Percentiles rank a stretch among this genome's conserved stretches.
Conservation (phyloP, 2,888 invertebrate genomes). For the Idaea straminata region DNA sequence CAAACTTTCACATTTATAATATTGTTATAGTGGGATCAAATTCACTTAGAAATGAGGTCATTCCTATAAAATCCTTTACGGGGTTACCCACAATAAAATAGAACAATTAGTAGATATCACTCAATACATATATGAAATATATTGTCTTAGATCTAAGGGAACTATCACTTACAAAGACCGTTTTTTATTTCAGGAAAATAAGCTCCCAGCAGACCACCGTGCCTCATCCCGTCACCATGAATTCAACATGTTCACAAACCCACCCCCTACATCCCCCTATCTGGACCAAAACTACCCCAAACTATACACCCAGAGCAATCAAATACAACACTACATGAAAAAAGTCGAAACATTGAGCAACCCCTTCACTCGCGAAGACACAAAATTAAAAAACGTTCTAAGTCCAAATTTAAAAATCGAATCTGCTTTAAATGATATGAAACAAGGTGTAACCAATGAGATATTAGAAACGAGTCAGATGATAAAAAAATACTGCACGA, state of each 20-base stretch:
- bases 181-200: conserved; percentile 46
- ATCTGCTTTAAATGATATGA: conserved; percentile 25
- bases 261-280: conserved; percentile 46
- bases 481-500: conserved; percentile 48
- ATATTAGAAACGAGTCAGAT: conserved; percentile 47
- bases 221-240: conserved; percentile 50
- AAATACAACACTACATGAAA: conserved; percentile 30
- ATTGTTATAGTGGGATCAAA: too few species aligned
- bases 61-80: too few species aligned
- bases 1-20: too few species aligned
- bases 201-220: conserved; percentile 38
- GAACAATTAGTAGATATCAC: too few species aligned
- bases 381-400: neutral
- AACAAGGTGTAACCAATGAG: conserved; percentile 39
- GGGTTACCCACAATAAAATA: too few species aligned
- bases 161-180: neutral
- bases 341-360: conserved; percentile 29
- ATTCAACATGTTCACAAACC: conserved; percentile 43
- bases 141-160: too few species aligned
- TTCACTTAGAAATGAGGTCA: too few species aligned
- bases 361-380: conserved; percentile 21
- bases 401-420: neutral
- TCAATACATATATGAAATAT: too few species aligned
- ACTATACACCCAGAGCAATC: conserved; percentile 39
- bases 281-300: conserved; percentile 40